Base-by-base conservation (phyloP, 2,888 invertebrate genomes). In the Coremacera marginata region DNA sequence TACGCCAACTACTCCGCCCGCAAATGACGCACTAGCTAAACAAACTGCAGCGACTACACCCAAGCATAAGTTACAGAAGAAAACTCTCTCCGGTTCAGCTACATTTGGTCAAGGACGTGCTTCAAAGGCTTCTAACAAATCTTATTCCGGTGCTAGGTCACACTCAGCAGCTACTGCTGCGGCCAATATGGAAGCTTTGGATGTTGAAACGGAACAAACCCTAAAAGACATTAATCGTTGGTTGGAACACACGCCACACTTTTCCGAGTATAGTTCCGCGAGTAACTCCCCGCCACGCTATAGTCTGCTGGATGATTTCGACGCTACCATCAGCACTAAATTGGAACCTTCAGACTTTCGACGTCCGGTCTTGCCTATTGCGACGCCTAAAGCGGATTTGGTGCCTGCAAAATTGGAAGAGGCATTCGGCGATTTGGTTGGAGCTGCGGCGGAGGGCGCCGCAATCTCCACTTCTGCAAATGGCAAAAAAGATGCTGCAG, bases 191-290 rank as follows among this genome's bases (percentile, higher is more conserved):
- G 94, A 94, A 85, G 94, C 94, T 3, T 88, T 94, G 25, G 93
- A 93, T 84, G 90, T 93, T 79, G 94, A 94, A 11, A 94, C 94
- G 0, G 94, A 94, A 84, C 90, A 90, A 77, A 90, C 90, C 0
- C 76, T 94, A 0, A 94, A 96, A 91, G 96, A 96, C 86, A 95
- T 96, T 60, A 96, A 95, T 86, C 95, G 95, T 84, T 96, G 96
- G 95, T 89, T 96, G 78, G 95, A 96, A 84, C 95, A 95, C 83
- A 94, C 95, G 0, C 95, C 96, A 0, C 93, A 93, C 82, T 92
- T 93, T 79, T 92, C 94, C 0, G 94, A 93, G 83, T 93, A 93
- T 81, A 95, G 94, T 83, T 95, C 95, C 0, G 94, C 93, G 8
- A 94, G 94, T 84, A 95, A 95, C 88, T 95, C 95, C 0, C 94